Base-by-base conservation (phyloP, 2,888 invertebrate genomes). In the Trichacis sp. region DNA sequence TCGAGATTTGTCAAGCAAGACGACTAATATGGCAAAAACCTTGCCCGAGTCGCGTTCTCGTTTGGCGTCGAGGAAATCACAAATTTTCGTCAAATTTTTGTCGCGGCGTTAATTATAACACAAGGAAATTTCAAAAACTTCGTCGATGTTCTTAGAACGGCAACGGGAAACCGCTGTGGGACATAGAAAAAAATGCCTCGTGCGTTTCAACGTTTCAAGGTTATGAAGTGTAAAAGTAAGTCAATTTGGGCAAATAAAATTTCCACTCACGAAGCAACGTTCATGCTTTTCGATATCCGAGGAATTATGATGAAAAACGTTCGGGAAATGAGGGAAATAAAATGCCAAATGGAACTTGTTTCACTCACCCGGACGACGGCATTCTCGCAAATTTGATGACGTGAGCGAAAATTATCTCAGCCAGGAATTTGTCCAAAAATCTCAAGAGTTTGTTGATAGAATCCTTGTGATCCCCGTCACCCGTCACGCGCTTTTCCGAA, bases 361-460 rank as follows among this genome's bases (percentile, higher is more conserved):
- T n/a, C 53, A 71, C 83, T 80, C 72, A 83, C 83, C 83, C 83
- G 49, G 79, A 79, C 71, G 81, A 80, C 73, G 83, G 83, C 83
- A 83, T 83, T 75, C 77, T 79, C 64, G 69, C 60, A 19, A 24
- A 48, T 54, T 49, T 55, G 58, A 47, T 56, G 62, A 62, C 49
- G 59, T 63, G 62, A 55, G 55, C 62, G 53, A 48, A 43, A 46
- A 45, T 18, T 1, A 46, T 50, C 14, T 42, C 5, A 29, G 18
- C 45, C 45, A 30, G 50, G 48, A 55, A 40, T 42, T 18, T n/a
- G 29, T 29, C 20, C 12, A 6, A 24, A 24, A 48, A 12, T 15
- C 9, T 1, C 15, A 2, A 6, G 9, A n/a, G 36, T 12, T 15
- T n/a, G 36, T 17, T 17, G 50, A n/a, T 2, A 14, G 30, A 14